phyloP scores from a whole-genome alignment of 1,140 invertebrate species.

The Mya arenaria region DNA sequence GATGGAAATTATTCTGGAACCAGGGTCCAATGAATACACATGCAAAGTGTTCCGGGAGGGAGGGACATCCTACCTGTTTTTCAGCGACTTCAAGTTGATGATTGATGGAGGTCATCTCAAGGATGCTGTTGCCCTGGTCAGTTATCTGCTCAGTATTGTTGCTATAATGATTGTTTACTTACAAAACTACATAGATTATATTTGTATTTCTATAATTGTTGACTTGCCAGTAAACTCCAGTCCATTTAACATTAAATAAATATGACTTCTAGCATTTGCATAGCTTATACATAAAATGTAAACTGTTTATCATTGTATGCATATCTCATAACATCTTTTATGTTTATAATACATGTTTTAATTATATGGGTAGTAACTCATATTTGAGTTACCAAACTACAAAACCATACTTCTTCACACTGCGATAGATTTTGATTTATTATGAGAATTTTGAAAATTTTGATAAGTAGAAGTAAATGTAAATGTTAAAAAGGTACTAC shows the following conservation, averaged over 20 bases:
- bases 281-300: neutral
- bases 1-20: neutral
- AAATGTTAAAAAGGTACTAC: too few species aligned
- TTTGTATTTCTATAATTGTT: neutral
- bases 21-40: neutral
- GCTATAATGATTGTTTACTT: neutral
- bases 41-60: neutral
- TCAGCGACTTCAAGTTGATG: neutral
- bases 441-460: too few species aligned
- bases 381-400: too few species aligned
- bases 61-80: neutral
- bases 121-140: neutral
- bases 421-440: too few species aligned
- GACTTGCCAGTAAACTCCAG: neutral
- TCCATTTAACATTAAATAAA: neutral
- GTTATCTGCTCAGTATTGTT: neutral
- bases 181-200: too few species aligned
- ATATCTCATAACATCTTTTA: too few species aligned
- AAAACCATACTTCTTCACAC: too few species aligned
- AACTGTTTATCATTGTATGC: neutral
- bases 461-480: too few species aligned
- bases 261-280: neutral
- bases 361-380: too few species aligned
- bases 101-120: neutral
- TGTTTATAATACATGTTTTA: too few species aligned